Evolutionary conservation across 1,140 invertebrate genomes (phyloP).

Genomic region (Pseudomyrmex dendroicus): DNA sequence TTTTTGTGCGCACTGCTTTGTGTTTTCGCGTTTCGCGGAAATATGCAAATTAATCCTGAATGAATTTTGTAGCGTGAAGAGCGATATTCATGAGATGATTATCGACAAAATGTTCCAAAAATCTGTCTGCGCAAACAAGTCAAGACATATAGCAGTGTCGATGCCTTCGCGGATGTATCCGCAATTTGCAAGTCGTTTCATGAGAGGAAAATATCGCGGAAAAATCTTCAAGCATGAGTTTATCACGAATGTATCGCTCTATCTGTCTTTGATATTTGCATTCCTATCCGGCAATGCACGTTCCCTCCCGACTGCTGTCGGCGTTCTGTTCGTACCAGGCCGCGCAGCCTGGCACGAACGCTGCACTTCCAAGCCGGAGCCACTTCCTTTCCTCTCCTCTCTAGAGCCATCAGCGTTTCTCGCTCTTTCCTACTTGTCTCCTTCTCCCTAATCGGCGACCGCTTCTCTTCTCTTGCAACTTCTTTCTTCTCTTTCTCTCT

Average conservation of each 20-base stretch:
- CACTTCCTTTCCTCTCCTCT: slow-evolving; percentile 67
- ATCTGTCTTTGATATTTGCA: slow-evolving; percentile 58
- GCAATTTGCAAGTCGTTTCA: not conserved
- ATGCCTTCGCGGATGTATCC: not conserved
- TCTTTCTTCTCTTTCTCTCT: slow-evolving; percentile 11
- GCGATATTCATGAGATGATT: not conserved
- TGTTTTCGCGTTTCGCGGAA: not conserved
- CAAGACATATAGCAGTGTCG: too few relatives aligned
- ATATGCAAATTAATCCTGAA: not conserved
- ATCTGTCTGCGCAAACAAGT: not conserved
- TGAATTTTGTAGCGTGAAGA: not conserved
- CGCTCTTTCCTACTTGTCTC: slow-evolving; percentile 47
- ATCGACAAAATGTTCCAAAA: not conserved
- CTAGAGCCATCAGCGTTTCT: slow-evolving; percentile 54
- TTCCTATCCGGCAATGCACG: slow-evolving; percentile 54
- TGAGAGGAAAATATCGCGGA: slow-evolving; percentile 5
- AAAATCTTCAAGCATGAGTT: slow-evolving; percentile 42
- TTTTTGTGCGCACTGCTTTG: not conserved
- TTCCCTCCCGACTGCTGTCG: slow-evolving; percentile 53
- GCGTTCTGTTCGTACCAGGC: slow-evolving; percentile 76
- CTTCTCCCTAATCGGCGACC: slow-evolving; percentile 28
- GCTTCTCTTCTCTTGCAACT: slow-evolving; percentile 20
- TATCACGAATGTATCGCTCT: slow-evolving; percentile 26
- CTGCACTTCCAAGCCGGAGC: slow-evolving; percentile 80
- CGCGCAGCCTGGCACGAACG: slow-evolving; percentile 82